Percentiles rank a stretch among this genome's conserved stretches.
Conservation (phyloP, 2,888 invertebrate species). For the Standfussiana lucernea region DNA sequence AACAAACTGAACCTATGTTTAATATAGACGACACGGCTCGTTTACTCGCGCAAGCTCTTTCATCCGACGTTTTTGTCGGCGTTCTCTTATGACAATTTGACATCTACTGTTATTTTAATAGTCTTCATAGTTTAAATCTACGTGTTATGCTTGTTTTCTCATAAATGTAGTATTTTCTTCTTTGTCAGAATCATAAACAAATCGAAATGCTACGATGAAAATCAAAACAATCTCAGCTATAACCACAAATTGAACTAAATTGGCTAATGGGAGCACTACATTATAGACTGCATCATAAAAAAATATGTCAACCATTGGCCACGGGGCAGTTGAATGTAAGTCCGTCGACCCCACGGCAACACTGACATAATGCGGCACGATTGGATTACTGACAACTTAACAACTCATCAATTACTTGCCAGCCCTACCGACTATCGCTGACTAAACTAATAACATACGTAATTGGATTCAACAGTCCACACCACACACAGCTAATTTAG, state of each 20-base stretch:
- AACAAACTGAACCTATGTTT: slow-evolving; percentile 76
- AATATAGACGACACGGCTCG: slow-evolving; percentile 75
- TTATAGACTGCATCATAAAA: slow-evolving; percentile 71
- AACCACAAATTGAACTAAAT: slow-evolving; percentile 72
- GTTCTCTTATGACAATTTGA: slow-evolving; percentile 49
- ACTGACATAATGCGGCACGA: slow-evolving; percentile 80
- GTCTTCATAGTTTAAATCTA: slow-evolving; percentile 42
- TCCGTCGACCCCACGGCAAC: slow-evolving; percentile 74
- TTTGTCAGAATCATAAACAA: slow-evolving; percentile 19
- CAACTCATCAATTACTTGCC: slow-evolving; percentile 76
- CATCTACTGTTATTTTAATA: slow-evolving; percentile 49
- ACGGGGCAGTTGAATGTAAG: slow-evolving; percentile 74
- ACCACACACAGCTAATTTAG: slow-evolving; percentile 68
- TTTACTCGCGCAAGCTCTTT: slow-evolving; percentile 67
- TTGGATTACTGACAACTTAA: slow-evolving; percentile 80
- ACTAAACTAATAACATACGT: slow-evolving; percentile 66
- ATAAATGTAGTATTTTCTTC: neutral
- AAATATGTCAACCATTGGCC: slow-evolving; percentile 68
- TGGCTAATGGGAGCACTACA: slow-evolving; percentile 72
- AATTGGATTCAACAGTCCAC: slow-evolving; percentile 71
- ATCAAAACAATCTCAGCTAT: slow-evolving; percentile 63
- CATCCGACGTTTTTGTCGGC: slow-evolving; percentile 56
- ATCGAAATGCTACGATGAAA: slow-evolving; percentile 34
- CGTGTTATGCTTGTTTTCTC: slow-evolving; percentile 2
- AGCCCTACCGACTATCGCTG: slow-evolving; percentile 60